Evolutionary conservation across 1,140 invertebrate genomes (phyloP), one percentile per base, ranked within the genome.

Genomic region (Helicoverpa zea): DNA sequence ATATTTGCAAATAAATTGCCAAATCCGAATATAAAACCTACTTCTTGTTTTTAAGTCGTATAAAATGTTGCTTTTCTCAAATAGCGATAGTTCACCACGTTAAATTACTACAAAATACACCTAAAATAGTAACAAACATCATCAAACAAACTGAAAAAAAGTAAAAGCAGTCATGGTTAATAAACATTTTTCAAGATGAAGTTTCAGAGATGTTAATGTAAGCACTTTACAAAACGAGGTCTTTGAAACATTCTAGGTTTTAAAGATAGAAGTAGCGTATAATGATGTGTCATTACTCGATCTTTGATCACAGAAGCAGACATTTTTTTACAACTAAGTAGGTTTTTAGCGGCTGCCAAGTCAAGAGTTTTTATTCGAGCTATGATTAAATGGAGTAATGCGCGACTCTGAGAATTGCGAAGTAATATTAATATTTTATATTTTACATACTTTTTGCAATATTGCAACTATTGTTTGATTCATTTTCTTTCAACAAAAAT

Each of bases 181-280:
- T 43, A 43, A 58, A 13, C 30, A 35, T 74, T 74, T 74, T 74
- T 59, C 35, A 74, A 35, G 23, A 74, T 52, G 59, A 74, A 47
- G 35, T 49, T 49, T 16, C 49, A 49, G 1, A 11, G 16, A 68
- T 49, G 43, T 43, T 68, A 68, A 68, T 68, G 64, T 12, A 43
- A 30, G 64, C 64, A 68, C 64, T 68, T 68, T 11, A 68, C 16
- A 68, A 43, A 35, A 47, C 64, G 43, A 51, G 16, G 16, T 13
- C 16, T 68, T 12, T 47, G 9, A 66, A n/a, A 23, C 18, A 68
- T 68, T 49, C 30, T 29, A 49, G 64, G 10, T 49, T 49, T 49
- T 49, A 68, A 23, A 68, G 43, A 49, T 43, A 68, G 16, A 49
- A 68, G 16, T 23, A 68, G 30, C 43, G 11, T 68, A 49, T 23